Conservation (phyloP, 1,140 invertebrate genomes). For the Berghia stephanieae region DNA sequence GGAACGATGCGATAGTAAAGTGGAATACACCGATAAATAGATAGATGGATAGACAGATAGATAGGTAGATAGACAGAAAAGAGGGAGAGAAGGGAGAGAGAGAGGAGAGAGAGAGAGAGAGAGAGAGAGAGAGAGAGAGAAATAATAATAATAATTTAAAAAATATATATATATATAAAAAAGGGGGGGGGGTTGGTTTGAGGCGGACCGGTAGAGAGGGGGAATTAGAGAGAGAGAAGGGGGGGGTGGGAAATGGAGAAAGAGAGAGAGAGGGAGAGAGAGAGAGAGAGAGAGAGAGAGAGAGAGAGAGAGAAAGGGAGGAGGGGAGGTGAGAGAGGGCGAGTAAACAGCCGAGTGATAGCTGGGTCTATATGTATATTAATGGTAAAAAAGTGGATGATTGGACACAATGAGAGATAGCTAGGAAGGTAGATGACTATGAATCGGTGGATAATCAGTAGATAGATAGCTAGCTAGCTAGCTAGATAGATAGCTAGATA, state of each 20-base stretch:
- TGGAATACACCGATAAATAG: no score
- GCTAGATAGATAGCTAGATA: not conserved
- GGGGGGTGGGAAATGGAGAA: not conserved
- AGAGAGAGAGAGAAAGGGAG: not conserved
- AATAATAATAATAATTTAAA: no score
- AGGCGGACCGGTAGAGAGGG: not conserved
- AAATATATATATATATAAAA: no score
- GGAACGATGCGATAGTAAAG: no score
- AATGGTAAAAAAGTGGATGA: no score
- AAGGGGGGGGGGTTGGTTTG: not conserved
- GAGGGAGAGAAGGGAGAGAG: not conserved
- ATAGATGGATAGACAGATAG: no score
- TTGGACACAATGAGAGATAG: not conserved
- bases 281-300: not conserved
- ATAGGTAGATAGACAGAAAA: no score
- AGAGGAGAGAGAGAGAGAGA: not conserved
- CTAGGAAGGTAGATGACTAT: not conserved
- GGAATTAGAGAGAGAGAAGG: not conserved
- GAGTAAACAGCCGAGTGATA: not conserved
- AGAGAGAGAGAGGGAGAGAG: not conserved
- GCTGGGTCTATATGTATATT: no score
- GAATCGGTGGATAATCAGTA: not conserved
- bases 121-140: not conserved
- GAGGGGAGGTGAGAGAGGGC: no score
- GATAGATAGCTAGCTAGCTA: not conserved